phyloP scores from a whole-genome alignment of 2,888 invertebrate species.

The Stenoptilia bipunctidactyla region DNA sequence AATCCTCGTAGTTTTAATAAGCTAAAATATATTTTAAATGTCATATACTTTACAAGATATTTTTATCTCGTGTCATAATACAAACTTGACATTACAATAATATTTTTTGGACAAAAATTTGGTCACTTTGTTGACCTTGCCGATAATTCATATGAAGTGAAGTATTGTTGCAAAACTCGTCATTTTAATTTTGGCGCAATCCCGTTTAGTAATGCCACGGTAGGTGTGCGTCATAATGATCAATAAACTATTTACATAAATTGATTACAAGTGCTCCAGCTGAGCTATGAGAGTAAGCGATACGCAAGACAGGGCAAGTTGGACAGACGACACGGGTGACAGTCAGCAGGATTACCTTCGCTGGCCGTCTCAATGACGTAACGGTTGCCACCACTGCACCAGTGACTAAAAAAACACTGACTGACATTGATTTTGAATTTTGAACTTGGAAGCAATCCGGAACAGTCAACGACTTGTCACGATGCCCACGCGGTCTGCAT shows the following conservation, averaged over 20 bases:
- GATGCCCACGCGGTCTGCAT: constrained; percentile 3
- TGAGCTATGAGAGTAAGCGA: constrained; percentile 21
- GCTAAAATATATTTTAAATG: too few relatives aligned
- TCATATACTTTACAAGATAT: too few relatives aligned
- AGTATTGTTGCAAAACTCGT: not conserved
- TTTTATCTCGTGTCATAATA: too few relatives aligned
- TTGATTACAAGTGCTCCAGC: too few relatives aligned
- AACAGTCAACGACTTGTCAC: constrained; percentile 12
- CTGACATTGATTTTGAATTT: constrained; percentile 45
- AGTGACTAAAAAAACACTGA: constrained; percentile 23
- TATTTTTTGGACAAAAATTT: too few relatives aligned
- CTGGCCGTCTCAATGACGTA: constrained; percentile 37
- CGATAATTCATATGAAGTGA: too few relatives aligned
- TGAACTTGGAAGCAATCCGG: constrained; percentile 20
- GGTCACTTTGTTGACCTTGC: too few relatives aligned
- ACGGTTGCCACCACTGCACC: constrained; percentile 28
- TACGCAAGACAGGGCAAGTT: constrained; percentile 43
- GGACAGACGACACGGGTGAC: constrained; percentile 30
- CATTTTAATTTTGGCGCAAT: constrained; percentile 2
- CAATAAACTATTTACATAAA: too few relatives aligned
- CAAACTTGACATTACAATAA: too few relatives aligned
- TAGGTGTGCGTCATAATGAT: not conserved
- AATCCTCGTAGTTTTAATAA: too few relatives aligned
- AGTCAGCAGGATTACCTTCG: constrained; percentile 29
- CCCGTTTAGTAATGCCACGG: too few relatives aligned